Evolutionary conservation across 2,797 vertebrate species (phyloP).

Genomic region (Etheostoma perlongum): DNA sequence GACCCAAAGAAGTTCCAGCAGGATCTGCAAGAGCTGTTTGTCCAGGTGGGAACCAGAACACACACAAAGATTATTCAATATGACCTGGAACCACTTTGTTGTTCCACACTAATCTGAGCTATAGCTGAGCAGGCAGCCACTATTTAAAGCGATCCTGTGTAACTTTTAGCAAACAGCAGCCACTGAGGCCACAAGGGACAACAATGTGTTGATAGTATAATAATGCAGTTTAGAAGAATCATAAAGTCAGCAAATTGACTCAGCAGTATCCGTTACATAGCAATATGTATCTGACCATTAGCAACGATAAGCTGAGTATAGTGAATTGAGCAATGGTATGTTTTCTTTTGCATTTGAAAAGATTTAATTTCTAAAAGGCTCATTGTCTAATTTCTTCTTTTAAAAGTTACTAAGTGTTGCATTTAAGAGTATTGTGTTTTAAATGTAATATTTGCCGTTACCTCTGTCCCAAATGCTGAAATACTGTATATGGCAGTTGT

Average conservation of each 20-base stretch:
- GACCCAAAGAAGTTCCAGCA: conserved; percentile 92
- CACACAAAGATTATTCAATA: conserved; percentile 12
- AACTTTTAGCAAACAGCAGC: conserved; percentile 4
- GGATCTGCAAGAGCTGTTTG: conserved; percentile 92
- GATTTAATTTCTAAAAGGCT: not conserved
- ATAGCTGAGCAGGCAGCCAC: not conserved
- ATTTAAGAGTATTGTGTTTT: conserved; percentile 12
- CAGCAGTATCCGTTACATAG: not conserved
- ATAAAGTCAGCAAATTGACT: conserved; percentile 1
- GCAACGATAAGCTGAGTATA: not conserved
- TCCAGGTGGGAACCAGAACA: conserved; percentile 88
- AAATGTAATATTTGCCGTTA: not conserved
- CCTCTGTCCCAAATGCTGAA: not conserved
- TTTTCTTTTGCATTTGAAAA: not conserved
- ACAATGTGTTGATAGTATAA: not conserved
- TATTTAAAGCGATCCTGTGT: not conserved
- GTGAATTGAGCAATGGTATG: not conserved
- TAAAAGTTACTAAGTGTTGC: not conserved
- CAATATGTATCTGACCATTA: no score
- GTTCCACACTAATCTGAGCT: conserved; percentile 7
- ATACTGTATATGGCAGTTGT: not conserved
- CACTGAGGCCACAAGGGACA: not conserved
- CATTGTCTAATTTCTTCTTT: conserved; percentile 1
- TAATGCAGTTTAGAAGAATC: conserved; percentile 4
- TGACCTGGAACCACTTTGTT: not conserved